phyloP scores from a whole-genome alignment of 1,140 invertebrate species.

The Tetraneura akinire region DNA sequence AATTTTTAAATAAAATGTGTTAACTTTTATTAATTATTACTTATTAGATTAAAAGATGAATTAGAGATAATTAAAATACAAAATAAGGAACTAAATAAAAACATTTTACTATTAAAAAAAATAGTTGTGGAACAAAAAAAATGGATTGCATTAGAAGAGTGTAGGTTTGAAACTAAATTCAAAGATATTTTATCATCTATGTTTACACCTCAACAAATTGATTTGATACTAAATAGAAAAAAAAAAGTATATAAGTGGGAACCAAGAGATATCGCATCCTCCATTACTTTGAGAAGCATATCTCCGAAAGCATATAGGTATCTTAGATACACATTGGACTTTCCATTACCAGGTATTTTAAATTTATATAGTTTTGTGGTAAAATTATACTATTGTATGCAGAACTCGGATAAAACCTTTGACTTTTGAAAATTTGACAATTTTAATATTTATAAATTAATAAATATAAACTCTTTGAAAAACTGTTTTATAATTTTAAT shows the following conservation, averaged over 20 bases:
- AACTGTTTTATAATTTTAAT: no score
- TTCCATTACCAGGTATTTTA: no score
- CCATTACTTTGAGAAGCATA: no score
- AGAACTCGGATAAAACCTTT: no score
- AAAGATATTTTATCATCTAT: neutral
- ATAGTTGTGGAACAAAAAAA: neutral
- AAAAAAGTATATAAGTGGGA: neutral
- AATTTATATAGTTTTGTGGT: no score
- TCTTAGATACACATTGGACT: no score
- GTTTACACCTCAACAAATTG: neutral
- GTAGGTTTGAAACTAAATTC: neutral
- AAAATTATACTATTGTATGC: no score
- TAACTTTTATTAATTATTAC: neutral
- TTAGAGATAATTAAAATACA: conserved; percentile 1
- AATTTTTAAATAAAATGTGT: neutral
- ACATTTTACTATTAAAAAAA: neutral
- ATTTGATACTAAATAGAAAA: neutral
- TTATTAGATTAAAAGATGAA: neutral
- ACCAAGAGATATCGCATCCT: no score
- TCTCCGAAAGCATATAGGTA: no score
- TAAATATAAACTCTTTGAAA: no score
- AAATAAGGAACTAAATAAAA: neutral
- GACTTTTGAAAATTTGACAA: no score
- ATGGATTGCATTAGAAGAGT: neutral
- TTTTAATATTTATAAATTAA: no score